Evolutionary conservation across 2,888 invertebrate genomes (phyloP), one percentile per base, ranked within the genome.

Genomic region (Gnatocerus cornutus): DNA sequence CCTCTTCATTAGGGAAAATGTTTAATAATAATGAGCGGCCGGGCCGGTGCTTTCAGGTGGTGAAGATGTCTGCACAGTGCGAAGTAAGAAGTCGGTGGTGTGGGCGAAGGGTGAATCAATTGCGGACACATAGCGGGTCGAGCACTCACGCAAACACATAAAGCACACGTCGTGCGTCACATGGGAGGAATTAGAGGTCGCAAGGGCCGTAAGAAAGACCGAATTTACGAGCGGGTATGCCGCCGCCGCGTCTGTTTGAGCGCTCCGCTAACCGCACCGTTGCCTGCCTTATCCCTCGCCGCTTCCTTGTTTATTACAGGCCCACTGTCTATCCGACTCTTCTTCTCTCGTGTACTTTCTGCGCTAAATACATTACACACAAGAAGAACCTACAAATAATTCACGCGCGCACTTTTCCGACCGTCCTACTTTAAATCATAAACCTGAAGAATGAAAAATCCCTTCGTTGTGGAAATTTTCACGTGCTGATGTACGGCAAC

Each of bases 141-240:
- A 80, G 83, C 82, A 83, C 83, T 83, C 82, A 83, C 84, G 82
- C 83, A 81, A 83, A 80, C 81, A 82, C 83, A 84, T 84, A 84
- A 84, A 83, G 83, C 82, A 84, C 84, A 83, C 81, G 82, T 82
- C 82, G 80, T 81, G 82, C 82, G 83, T 84, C 84, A 82, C 83
- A 81, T 80, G 84, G 84, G 84, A 83, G 82, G 80, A 83, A 84
- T 84, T 84, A 84, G 82, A 82, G 82, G 83, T 81, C 81, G 80
- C 80, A 76, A 75, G 80, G 81, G 82, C 81, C 81, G 82, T 83
- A 82, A 82, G 83, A 80, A 82, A 82, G 82, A 79, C 81, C 79
- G 82, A 84, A 83, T 84, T 84, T 84, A 84, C 83, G 82, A 83
- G 78, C 80, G 80, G 75, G 72, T 72, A 71, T 68, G 68, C 68